Base-by-base conservation (phyloP, 2,113 vertebrate species). In the Onychorhynchus coronatus region DNA sequence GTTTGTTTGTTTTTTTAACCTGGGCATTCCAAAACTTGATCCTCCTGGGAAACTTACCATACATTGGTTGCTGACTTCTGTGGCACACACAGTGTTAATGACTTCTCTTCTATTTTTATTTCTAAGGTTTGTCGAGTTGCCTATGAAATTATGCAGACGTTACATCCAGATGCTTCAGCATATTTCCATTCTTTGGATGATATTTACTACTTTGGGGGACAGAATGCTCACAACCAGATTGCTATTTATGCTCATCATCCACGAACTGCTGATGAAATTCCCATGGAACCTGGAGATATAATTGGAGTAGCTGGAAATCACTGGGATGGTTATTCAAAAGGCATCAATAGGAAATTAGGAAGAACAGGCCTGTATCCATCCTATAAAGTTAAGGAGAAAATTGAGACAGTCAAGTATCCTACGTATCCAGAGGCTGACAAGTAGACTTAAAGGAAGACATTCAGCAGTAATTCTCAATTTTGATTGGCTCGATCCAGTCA, bases 191-290 rank as follows among this genome's bases (percentile, higher is more conserved):
- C 99, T 91, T 98, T 99, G 97, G 99, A 99, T 88, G 99, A 99
- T 95, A 99, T 99, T 97, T 99, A 99, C 98, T 99, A 99, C 98
- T 99, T 99, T 91, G 99, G 99, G 47, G 99, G 99, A 78, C 99
- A 99, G 82, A 99, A 99, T 83, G 99, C 99, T 80, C 99, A 99
- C 98, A 99, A 99, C 96, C 99, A 99, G 98, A 98, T 99, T 92
- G 99, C 99, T 80, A 97, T 99, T 97, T 99, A 99, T 98, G 97
- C 99, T 35, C 99, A 99, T 97, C 98, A 98, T 88, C 99, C 99
- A 25, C 98, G 98, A 96, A 99, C 98, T 96, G 96, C 98, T 42
- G 99, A 99, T 80, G 99, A 99, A 98, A 99, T 99, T 91, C 99
- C 98, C 56, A 98, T 99, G 98, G 99, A 99, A 97, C 99, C 99